These are phyloP conservation scores for Hyles vespertilio DNA, from an alignment of 1,140 invertebrate species.

Conservation along the genomic window DNA sequence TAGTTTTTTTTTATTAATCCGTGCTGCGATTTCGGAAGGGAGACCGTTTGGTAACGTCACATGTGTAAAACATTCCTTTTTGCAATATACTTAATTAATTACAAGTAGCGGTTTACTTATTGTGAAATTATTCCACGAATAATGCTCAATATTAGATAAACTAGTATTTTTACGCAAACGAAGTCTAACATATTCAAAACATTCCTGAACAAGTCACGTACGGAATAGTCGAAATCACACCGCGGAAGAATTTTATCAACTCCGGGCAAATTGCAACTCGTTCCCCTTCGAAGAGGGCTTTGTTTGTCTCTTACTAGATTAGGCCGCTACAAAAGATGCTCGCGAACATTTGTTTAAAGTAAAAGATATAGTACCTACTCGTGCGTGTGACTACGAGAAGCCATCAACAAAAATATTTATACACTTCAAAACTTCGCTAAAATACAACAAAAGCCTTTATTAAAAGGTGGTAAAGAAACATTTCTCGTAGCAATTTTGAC, in stretches of 20 bases:
- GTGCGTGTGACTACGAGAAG: slow-evolving; percentile 58
- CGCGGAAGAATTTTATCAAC: slow-evolving; percentile 5
- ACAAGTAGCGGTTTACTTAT: too few species aligned
- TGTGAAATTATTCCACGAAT: too few species aligned
- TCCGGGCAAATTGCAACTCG: slow-evolving; percentile 7
- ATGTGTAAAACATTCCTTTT: too few species aligned
- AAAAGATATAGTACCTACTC: slow-evolving; percentile 63
- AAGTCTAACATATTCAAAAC: too few species aligned
- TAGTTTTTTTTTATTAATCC: too few species aligned
- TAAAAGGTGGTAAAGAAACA: slow-evolving; percentile 1
- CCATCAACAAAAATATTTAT: slow-evolving; percentile 16
- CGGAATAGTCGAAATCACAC: not conserved
- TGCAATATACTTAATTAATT: too few species aligned
- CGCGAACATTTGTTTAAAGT: slow-evolving; percentile 58
- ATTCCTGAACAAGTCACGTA: too few species aligned
- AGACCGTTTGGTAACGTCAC: too few species aligned
- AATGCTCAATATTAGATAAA: too few species aligned
- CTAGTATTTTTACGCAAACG: too few species aligned
- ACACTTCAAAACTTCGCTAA: slow-evolving; percentile 4
- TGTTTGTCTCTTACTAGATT: slow-evolving; percentile 64
- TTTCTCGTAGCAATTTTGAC: not conserved
- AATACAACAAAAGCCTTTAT: not conserved
- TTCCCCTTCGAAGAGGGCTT: slow-evolving; percentile 12
- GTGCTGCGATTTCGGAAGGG: too few species aligned
- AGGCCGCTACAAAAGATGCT: slow-evolving; percentile 53